Evolutionary conservation across 2,113 vertebrate genomes (phyloP).

Genomic region (Nanorana parkeri): DNA sequence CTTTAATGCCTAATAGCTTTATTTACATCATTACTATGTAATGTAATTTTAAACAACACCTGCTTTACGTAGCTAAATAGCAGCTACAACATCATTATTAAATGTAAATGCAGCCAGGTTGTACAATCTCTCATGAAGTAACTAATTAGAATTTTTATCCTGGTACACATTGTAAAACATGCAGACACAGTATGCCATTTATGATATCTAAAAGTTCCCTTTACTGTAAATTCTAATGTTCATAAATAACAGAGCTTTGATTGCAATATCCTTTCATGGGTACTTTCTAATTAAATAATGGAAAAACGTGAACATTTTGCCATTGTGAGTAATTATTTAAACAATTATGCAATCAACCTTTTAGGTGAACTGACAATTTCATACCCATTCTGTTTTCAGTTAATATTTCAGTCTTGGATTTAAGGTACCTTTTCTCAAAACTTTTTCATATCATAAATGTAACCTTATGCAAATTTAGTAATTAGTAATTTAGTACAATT

Average conservation of each 20-base stretch:
- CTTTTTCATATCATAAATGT: too few species aligned
- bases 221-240: background rate
- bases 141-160: slow-evolving; percentile 25
- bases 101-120: background rate
- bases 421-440: too few species aligned
- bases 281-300: slow-evolving; percentile 10
- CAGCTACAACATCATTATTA: background rate
- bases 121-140: background rate
- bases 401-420: background rate
- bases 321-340: background rate
- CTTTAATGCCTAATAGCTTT: background rate
- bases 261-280: background rate
- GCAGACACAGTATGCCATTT: background rate
- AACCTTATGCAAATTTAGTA: too few species aligned
- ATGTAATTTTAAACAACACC: background rate
- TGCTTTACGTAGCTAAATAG: background rate
- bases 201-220: background rate
- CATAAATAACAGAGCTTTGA: background rate
- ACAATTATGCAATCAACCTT: slow-evolving; percentile 11
- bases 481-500: too few species aligned
- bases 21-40: background rate
- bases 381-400: background rate
- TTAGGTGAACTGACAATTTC: slow-evolving; percentile 3
- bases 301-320: background rate
- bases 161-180: background rate